phyloP scores from a whole-genome alignment of 23 tunicate genomes.

The Trididemnum miniatum region DNA sequence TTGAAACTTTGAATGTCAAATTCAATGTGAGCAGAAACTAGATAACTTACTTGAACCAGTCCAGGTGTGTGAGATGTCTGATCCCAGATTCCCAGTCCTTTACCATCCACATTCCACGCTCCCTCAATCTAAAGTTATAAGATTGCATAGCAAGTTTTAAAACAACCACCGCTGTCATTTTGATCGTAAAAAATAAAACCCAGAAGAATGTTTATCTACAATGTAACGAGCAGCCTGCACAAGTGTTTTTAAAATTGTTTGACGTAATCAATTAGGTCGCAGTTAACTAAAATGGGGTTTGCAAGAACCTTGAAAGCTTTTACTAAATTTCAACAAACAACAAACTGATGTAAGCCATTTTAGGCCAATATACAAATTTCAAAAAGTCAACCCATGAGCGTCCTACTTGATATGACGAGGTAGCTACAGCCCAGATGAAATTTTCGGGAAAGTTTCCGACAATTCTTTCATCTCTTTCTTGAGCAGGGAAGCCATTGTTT shows the following conservation, averaged over 20 bases:
- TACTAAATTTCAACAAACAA: not conserved
- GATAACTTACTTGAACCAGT: slow-evolving; percentile 45
- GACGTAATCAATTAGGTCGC: too few relatives aligned
- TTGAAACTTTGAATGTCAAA: too few relatives aligned
- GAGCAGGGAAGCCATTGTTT: slow-evolving; percentile 83
- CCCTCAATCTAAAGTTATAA: slow-evolving; percentile 94
- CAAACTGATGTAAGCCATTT: too few relatives aligned
- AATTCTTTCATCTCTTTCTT: slow-evolving; percentile 65
- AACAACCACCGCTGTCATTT: too few relatives aligned
- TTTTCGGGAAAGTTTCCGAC: slow-evolving; percentile 68
- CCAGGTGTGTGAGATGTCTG: slow-evolving; percentile 83
- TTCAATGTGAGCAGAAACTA: too few relatives aligned
- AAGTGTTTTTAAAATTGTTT: too few relatives aligned
- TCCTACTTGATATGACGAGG: slow-evolving; percentile 91
- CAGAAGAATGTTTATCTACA: not conserved
- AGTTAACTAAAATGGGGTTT: too few relatives aligned
- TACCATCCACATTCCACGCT: slow-evolving; percentile 75
- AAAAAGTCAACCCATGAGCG: too few relatives aligned
- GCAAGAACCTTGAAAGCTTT: not conserved
- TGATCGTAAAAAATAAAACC: too few relatives aligned
- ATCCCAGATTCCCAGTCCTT: slow-evolving; percentile 91
- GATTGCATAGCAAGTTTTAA: too few relatives aligned
- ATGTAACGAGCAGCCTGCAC: too few relatives aligned
- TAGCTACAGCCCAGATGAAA: slow-evolving; percentile 91
- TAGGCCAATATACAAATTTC: too few relatives aligned